phyloP scores from a whole-genome alignment of 2,797 vertebrate genomes.

The Chelonia mydas region DNA sequence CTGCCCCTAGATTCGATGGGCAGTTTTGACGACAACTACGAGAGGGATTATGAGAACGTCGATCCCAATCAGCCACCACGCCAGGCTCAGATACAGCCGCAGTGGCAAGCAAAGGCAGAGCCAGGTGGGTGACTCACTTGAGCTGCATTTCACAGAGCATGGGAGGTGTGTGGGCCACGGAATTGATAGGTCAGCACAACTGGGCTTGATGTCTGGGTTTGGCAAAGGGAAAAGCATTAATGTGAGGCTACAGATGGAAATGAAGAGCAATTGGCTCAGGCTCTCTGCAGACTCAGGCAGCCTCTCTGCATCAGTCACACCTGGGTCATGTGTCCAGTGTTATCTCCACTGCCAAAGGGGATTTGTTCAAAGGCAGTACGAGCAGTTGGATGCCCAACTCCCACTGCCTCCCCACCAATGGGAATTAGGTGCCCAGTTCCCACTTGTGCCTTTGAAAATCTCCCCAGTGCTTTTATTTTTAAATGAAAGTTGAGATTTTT shows the following conservation, averaged over 20 bases:
- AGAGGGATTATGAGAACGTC: constrained; percentile 2
- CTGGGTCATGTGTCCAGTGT: not conserved
- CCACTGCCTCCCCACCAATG: too few relatives aligned
- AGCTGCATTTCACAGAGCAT: not conserved
- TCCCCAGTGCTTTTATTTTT: too few relatives aligned
- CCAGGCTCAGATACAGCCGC: not conserved
- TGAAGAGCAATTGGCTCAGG: not conserved
- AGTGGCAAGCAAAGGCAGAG: not conserved
- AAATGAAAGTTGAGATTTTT: too few relatives aligned
- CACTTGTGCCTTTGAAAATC: too few relatives aligned
- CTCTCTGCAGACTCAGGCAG: not conserved
- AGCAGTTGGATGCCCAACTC: not conserved
- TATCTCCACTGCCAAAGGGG: not conserved
- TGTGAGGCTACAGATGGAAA: not conserved
- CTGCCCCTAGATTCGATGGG: not conserved
- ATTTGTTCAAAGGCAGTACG: not conserved
- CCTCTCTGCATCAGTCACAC: not conserved
- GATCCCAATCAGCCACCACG: not conserved
- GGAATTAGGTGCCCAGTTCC: too few relatives aligned
- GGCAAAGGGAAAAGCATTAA: not conserved
- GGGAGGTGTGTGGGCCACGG: too few relatives aligned
- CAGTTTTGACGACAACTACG: not conserved
- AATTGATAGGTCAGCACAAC: too few relatives aligned
- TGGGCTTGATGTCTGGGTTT: not conserved
- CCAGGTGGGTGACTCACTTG: not conserved